Conservation (phyloP, 2,888 invertebrate genomes). For the Latheticus oryzae region DNA sequence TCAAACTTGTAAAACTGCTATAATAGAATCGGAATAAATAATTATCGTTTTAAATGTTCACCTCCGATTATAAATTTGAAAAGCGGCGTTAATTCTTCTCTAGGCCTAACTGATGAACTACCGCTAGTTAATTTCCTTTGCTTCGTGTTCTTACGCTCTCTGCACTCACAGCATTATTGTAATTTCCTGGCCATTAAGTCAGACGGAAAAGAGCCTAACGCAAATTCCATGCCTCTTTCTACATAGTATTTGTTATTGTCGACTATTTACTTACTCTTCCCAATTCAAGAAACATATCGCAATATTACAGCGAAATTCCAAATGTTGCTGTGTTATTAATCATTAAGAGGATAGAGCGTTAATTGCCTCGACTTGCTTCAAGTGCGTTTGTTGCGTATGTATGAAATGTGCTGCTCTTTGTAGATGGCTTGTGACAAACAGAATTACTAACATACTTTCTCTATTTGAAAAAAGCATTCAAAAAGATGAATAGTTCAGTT, state of each 20-base stretch:
- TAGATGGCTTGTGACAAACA: constrained; percentile 2
- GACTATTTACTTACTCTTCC: constrained; percentile 25
- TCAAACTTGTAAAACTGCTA: too few relatives aligned
- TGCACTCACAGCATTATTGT: constrained; percentile 56
- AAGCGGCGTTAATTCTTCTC: constrained; percentile 24
- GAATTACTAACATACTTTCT: constrained; percentile 5
- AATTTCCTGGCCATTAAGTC: constrained; percentile 57
- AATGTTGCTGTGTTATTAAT: constrained; percentile 2
- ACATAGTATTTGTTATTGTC: constrained; percentile 44
- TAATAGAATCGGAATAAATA: constrained; percentile 17
- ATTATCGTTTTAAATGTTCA: constrained; percentile 16
- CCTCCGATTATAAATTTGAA: constrained; percentile 14
- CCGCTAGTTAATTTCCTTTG: constrained; percentile 47
- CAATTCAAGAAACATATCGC: constrained; percentile 19
- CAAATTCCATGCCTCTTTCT: constrained; percentile 45
- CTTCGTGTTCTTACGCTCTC: constrained; percentile 53
- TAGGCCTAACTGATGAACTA: constrained; percentile 42
- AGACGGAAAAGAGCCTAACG: constrained; percentile 45
- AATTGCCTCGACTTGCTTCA: background rate
- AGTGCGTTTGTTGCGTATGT: background rate
- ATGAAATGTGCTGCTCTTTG: background rate
- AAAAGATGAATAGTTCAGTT: too few relatives aligned
- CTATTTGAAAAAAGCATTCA: too few relatives aligned
- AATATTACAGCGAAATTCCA: constrained; percentile 4
- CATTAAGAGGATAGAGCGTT: constrained; percentile 8